Conservation (phyloP, 2,113 vertebrate species). For the Donacobius atricapilla region DNA sequence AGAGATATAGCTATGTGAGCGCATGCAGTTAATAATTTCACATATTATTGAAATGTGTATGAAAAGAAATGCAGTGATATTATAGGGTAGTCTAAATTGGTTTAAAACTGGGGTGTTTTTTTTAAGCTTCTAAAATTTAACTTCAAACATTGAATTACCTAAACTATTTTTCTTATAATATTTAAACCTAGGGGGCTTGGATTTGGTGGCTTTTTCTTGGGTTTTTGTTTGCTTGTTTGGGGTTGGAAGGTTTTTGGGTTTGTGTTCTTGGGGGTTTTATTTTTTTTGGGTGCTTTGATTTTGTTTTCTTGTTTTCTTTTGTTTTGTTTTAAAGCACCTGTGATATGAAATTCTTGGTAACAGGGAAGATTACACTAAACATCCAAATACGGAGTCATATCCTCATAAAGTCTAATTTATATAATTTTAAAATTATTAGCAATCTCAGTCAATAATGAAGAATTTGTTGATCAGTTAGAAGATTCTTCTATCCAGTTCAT, state of each 20-base stretch:
- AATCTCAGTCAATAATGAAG: slow-evolving; percentile 8
- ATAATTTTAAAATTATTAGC: not conserved
- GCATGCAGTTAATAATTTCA: not conserved
- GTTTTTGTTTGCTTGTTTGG: not conserved
- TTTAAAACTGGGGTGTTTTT: not conserved
- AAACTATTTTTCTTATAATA: not conserved
- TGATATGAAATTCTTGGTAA: not conserved
- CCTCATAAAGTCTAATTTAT: not conserved
- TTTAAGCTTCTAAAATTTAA: not conserved
- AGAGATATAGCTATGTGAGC: not conserved
- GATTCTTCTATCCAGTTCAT: not conserved
- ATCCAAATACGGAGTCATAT: not conserved
- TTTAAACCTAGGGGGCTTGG: not conserved
- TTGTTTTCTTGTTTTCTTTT: not conserved
- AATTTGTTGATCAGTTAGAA: slow-evolving; percentile 11
- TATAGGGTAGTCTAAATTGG: not conserved
- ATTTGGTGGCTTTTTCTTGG: not conserved
- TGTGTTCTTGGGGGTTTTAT: not conserved
- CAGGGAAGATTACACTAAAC: not conserved
- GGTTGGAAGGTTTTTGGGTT: not conserved
- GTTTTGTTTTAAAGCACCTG: not conserved
- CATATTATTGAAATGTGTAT: not conserved
- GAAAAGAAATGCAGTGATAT: not conserved
- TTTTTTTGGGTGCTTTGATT: too few relatives aligned
- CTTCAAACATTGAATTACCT: not conserved